Conservation (phyloP, 1,140 invertebrate genomes). For the Zaprionus capensis region DNA sequence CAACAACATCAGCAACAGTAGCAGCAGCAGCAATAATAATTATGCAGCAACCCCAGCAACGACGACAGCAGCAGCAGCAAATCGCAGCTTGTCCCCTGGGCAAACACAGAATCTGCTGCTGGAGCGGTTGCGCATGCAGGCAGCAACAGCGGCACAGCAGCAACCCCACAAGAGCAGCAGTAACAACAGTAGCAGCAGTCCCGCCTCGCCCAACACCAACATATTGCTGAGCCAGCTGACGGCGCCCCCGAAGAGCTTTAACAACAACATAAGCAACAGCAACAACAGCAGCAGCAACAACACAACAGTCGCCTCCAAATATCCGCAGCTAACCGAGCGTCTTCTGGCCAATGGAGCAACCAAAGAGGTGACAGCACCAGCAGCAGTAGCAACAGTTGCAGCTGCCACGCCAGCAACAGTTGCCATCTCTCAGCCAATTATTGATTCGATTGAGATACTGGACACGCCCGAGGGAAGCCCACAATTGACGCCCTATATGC, state of each 20-base stretch:
- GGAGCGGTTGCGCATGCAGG: conserved; percentile 46
- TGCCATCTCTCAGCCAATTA: conserved; percentile 41
- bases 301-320: conserved; percentile 50
- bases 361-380: conserved; percentile 8
- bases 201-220: conserved; percentile 50
- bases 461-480: conserved; percentile 80
- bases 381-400: background rate
- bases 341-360: conserved; percentile 69
- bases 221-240: conserved; percentile 69
- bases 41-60: background rate
- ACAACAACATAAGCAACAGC: conserved; percentile 30
- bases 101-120: conserved; percentile 47
- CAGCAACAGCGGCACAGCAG: conserved; percentile 5
- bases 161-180: conserved; percentile 1
- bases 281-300: conserved; percentile 27
- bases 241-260: conserved; percentile 69
- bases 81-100: conserved; percentile 25
- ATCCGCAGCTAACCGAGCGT: conserved; percentile 76
- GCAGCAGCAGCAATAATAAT: conserved; percentile 7
- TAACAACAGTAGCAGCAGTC: conserved; percentile 4
- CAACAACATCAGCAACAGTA: conserved; percentile 9
- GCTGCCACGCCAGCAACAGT: conserved; percentile 22
- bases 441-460: conserved; percentile 80
- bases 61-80: conserved; percentile 19
- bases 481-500: conserved; percentile 40